Evolutionary conservation across 2,113 vertebrate species (phyloP), one percentile per base, ranked within the genome.

Genomic region (Pseudopipra pipra): DNA sequence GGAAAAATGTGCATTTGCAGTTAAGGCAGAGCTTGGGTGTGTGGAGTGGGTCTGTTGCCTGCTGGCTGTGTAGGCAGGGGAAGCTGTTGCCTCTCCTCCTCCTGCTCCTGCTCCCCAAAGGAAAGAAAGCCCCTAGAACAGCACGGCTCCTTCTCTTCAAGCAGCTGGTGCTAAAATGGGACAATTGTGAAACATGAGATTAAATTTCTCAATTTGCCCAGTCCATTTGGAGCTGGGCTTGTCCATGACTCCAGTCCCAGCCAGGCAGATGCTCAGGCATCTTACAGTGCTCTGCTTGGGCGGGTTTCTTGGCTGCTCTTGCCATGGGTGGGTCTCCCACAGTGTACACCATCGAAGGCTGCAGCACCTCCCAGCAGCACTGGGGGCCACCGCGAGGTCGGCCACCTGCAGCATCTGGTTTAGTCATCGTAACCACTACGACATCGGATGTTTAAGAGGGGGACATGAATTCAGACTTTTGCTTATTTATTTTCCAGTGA

Each of bases 341-440:
- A 11, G 28, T 24, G 58, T 27, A 25, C 3, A 1, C 5, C 28
- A 11, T 1, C 0, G 0, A 68, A 41, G 14, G 72, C 37, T 68
- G 91, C 66, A 79, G 93, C 71, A 46, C 18, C 59, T 65, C 41
- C 76, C 59, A 24, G 72, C 90, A 81, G 75, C 1, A 0, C 35
- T 80, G 82, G 0, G 24, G 83, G 75, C n/a, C 4, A 5, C 49
- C 0, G 0, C 72, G 88, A 89, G 68, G 56, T 80, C 0, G 0
- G 92, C 46, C 86, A 91, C 89, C 70, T 73, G 65, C 2, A 7
- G 55, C 58, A 61, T 84, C 80, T 87, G 65, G 27, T 87, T 90
- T 81, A 95, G 83, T 90, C 89, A 89, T 49, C 39, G 9, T 43
- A 86, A 88, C 85, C 85, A 49, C 55, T 7, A 24, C 0, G 0